Evolutionary conservation across 2,113 vertebrate genomes (phyloP).

Genomic region (Pardalotus punctatus): DNA sequence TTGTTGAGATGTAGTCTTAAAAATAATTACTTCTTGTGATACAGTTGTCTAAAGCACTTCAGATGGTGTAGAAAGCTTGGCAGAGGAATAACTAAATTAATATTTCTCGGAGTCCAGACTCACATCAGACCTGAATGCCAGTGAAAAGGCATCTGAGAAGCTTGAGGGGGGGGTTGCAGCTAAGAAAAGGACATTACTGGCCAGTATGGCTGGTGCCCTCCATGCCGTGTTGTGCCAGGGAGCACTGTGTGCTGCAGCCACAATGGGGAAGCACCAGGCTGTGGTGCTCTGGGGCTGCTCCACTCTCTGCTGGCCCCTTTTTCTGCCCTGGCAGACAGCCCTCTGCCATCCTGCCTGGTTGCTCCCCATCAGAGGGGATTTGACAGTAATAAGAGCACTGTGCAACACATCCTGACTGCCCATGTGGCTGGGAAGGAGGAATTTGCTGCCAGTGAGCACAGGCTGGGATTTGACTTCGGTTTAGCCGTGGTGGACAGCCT

Average conservation of each 20-base stretch:
- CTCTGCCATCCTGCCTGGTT: neutral
- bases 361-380: neutral
- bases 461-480: neutral
- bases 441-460: neutral
- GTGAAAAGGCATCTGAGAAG: neutral
- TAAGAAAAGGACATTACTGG: neutral
- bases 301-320: neutral
- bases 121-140: neutral
- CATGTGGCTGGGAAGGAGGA: neutral
- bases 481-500: neutral
- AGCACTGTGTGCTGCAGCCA: neutral
- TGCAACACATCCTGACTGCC: neutral
- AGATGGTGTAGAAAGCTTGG: neutral
- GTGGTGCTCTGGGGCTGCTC: too few relatives aligned
- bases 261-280: neutral
- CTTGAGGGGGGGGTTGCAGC: neutral
- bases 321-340: neutral
- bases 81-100: neutral
- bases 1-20: neutral
- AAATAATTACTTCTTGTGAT: neutral
- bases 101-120: neutral
- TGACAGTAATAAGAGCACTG: neutral
- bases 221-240: rapidly evolving
- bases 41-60: neutral
- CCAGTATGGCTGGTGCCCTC: neutral